Evolutionary conservation across 2,888 invertebrate species (phyloP).

Genomic region (Lasioglossum lativentre): DNA sequence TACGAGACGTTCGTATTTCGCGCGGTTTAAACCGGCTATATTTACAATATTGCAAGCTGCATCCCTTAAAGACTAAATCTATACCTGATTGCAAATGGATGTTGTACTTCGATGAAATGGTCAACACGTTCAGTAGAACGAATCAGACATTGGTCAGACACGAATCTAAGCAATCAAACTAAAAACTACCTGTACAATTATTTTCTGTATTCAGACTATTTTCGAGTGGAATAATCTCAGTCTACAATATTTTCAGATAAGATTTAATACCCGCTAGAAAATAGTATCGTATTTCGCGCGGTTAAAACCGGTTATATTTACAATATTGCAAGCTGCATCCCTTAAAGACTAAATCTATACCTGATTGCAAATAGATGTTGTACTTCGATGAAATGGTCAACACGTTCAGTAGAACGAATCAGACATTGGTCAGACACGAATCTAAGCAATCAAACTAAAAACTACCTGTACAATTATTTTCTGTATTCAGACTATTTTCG

Average conservation of each 20-base stretch:
- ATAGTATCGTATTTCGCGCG: no score
- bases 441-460: not conserved
- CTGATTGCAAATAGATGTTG: no score
- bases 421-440: not conserved
- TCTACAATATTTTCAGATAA: not conserved
- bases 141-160: not conserved
- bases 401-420: not conserved
- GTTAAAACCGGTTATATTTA: no score
- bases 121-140: not conserved
- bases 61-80: not conserved
- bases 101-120: no score
- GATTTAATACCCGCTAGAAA: not conserved
- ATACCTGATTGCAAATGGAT: no score
- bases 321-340: not conserved
- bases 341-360: not conserved
- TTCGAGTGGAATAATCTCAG: not conserved
- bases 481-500: not conserved
- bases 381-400: not conserved
- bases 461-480: no score
- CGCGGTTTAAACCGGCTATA: not conserved
- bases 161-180: not conserved
- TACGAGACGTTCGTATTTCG: not conserved
- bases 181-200: no score
- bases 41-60: not conserved
- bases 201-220: not conserved